Base-by-base conservation (phyloP, 2,888 invertebrate species). In the Trichacis sp. region DNA sequence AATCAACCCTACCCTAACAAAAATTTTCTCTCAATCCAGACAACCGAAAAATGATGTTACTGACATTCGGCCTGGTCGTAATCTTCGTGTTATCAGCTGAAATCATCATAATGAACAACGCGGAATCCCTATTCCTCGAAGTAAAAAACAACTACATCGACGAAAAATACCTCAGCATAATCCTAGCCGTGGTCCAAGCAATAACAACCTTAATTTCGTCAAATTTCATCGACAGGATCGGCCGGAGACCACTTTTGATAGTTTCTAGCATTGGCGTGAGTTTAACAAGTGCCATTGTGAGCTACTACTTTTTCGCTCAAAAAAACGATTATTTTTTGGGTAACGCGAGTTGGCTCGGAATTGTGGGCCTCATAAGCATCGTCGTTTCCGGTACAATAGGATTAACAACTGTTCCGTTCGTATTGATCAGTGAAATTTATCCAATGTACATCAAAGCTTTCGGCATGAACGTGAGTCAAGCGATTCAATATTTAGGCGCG, bases 181-280 rank as follows among this genome's bases (percentile, higher is more conserved):
- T 42, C 6, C 18, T 42, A 14, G 14, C 17, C 9, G 42, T 42
- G 42, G 18, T 42, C 1, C 17, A 42, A 9, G 15, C 42, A 1
- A 18, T 18, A 1, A 18, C 18, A 9, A 42, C 18, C 5, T 42
- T 42, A 8, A 17, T 42, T 4, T 42, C 42, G 3, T 42, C 42
- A 2, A 15, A 2, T 42, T 11, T 42, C 9, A 11, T 42, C 2
- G 42, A 42, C n/a, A 5, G 18, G 4, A 18, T 17, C 18, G 42
- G 42, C 42, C 4, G 42, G 9, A 42, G 42, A 17, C 42, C 15
- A 1, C 15, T 45, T 3, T 20, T 45, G 1, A 11, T 45, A 5
- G 20, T 20, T 3, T 45, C 45, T 1, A 45, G 45, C 14, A n/a
- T 46, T 8, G 46, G 46, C 12, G 46, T 46, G n/a, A 12, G n/a